phyloP scores from a whole-genome alignment of 2,888 invertebrate species.

The Ceraclea dissimilis region DNA sequence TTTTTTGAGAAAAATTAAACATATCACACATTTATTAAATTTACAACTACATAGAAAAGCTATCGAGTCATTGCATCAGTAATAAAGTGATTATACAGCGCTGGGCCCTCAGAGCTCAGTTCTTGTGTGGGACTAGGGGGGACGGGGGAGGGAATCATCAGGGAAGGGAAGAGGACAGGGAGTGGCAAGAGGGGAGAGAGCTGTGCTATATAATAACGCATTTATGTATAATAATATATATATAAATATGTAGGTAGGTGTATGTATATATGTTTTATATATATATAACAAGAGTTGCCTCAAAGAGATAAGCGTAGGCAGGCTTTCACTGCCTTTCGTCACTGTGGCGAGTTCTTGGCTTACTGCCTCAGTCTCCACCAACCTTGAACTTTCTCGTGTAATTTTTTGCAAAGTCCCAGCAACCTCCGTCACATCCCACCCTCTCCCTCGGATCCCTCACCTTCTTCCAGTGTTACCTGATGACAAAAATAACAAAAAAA shows the following conservation, averaged over 20 bases:
- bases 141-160: neutral
- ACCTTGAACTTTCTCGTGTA: constrained; percentile 82
- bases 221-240: neutral
- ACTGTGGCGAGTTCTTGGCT: constrained; percentile 9
- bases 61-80: constrained; percentile 15
- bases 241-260: neutral
- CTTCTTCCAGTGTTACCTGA: constrained; percentile 82
- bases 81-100: constrained; percentile 7
- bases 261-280: neutral
- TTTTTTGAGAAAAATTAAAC: constrained; percentile 19
- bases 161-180: neutral
- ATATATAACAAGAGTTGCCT: constrained; percentile 16
- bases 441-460: constrained; percentile 59
- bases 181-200: constrained; percentile 26
- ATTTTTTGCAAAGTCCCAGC: constrained; percentile 82
- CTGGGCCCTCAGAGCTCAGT: neutral
- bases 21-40: constrained; percentile 24
- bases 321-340: neutral
- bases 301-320: constrained; percentile 21
- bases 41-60: constrained; percentile 26
- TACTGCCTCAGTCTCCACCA: constrained; percentile 80
- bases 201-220: constrained; percentile 10
- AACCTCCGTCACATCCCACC: constrained; percentile 90
- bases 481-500: neutral
- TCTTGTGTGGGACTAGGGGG: neutral